A percentile compares a stretch with the other conserved stretches of the same genome.
Evolutionary conservation across 2,113 vertebrate species (phyloP).

Genomic region (Periophthalmus modestus): DNA sequence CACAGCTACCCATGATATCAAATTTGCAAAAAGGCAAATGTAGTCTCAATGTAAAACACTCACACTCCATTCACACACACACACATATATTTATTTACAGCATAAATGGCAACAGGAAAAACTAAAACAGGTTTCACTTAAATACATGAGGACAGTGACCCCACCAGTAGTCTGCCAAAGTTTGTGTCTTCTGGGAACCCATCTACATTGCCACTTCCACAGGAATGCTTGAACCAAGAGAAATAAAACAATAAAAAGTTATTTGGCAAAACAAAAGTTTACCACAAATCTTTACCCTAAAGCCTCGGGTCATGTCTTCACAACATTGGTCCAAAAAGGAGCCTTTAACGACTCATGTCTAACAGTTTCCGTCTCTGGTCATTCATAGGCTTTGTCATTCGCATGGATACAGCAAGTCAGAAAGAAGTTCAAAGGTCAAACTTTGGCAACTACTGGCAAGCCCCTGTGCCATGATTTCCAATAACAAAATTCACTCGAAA

Average conservation of each 20-base stretch:
- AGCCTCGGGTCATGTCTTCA: conserved; percentile 11
- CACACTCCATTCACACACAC: too few relatives aligned
- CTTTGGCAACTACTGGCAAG: conserved; percentile 76
- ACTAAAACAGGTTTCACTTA: conserved; percentile 37
- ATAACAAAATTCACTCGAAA: conserved; percentile 54
- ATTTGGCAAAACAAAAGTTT: neutral
- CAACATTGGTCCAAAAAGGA: conserved; percentile 73
- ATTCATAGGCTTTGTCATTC: conserved; percentile 36
- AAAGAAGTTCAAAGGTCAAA: conserved; percentile 63
- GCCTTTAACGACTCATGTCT: conserved; percentile 43
- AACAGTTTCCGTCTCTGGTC: conserved; percentile 57
- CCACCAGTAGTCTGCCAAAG: conserved; percentile 76
- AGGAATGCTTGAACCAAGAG: conserved; percentile 62
- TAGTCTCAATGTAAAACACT: conserved; percentile 48
- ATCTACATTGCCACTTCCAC: conserved; percentile 54
- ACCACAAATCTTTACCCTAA: neutral
- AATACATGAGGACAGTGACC: conserved; percentile 48
- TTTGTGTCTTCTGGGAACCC: conserved; percentile 62
- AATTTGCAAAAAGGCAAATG: conserved; percentile 73
- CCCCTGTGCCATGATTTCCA: conserved; percentile 38
- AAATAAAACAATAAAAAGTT: conserved; percentile 24
- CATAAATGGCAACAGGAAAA: conserved; percentile 69
- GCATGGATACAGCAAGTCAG: conserved; percentile 65
- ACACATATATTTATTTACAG: conserved; percentile 69
- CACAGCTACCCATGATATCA: conserved; percentile 77